phyloP scores from a whole-genome alignment of 2,113 vertebrate species.

The Gallinago paraguaiae region DNA sequence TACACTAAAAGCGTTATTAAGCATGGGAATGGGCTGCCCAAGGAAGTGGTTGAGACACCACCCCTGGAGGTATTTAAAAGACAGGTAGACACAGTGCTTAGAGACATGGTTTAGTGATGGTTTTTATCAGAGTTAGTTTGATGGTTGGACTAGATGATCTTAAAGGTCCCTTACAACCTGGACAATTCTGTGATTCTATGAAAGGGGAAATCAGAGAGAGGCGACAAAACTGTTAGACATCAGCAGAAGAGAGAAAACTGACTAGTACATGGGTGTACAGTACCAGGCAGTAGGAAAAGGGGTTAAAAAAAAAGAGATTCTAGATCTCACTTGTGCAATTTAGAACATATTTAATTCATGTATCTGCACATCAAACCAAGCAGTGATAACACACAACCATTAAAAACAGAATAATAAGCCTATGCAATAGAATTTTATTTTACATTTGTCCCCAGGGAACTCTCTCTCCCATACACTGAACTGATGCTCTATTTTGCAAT shows the following conservation, averaged over 20 bases:
- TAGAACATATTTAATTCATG: not conserved
- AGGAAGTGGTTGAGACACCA: too few relatives aligned
- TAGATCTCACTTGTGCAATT: not conserved
- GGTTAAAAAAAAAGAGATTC: not conserved
- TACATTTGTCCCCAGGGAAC: not conserved
- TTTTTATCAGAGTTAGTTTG: too few relatives aligned
- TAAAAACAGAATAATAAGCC: not conserved
- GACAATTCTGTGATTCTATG: too few relatives aligned
- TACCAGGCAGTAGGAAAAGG: not conserved
- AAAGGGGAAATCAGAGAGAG: not conserved
- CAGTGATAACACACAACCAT: not conserved
- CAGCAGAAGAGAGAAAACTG: not conserved
- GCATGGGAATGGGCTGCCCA: too few relatives aligned
- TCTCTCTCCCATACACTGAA: not conserved
- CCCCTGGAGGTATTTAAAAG: too few relatives aligned
- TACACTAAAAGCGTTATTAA: too few relatives aligned
- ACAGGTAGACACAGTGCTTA: too few relatives aligned
- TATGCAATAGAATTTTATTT: not conserved
- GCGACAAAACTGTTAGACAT: not conserved
- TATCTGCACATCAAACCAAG: not conserved
- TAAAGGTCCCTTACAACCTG: too few relatives aligned
- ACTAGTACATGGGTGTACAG: not conserved
- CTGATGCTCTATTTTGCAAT: not conserved
- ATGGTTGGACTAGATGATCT: too few relatives aligned
- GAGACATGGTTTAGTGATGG: too few relatives aligned